phyloP scores from a whole-genome alignment of 2,888 invertebrate species.

The Drosophila borealis region DNA sequence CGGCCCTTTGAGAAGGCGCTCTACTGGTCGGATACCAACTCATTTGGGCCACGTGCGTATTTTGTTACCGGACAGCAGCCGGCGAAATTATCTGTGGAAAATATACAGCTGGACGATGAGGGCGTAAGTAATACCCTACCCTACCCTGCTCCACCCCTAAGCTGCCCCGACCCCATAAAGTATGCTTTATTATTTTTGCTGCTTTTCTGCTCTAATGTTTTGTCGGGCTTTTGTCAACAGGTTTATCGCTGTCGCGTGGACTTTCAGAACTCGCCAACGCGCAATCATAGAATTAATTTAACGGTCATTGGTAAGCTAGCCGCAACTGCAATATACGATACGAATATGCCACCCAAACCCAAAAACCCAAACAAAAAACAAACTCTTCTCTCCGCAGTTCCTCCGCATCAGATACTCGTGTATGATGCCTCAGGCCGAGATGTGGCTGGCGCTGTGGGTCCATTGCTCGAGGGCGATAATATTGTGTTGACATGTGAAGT shows the following conservation, averaged over 20 bases:
- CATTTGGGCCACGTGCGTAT: conserved; percentile 94
- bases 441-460: conserved; percentile 92
- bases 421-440: conserved; percentile 94
- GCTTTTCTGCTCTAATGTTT: conserved; percentile 33
- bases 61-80: conserved; percentile 93
- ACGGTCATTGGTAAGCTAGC: conserved; percentile 93
- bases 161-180: conserved; percentile 4
- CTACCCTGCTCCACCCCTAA: too few species aligned
- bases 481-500: conserved; percentile 94
- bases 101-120: conserved; percentile 94
- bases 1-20: conserved; percentile 92
- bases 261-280: conserved; percentile 94
- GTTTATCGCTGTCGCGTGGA: conserved; percentile 95
- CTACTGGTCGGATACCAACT: conserved; percentile 93
- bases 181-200: conserved; percentile 9
- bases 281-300: conserved; percentile 94
- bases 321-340: conserved; percentile 45
- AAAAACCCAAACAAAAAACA: too few species aligned
- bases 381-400: conserved; percentile 87
- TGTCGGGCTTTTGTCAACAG: conserved; percentile 61
- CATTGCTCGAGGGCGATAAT: conserved; percentile 92
- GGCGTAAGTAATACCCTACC: conserved; percentile 86
- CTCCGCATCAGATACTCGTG: conserved; percentile 93
- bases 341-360: too few species aligned
- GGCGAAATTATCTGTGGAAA: conserved; percentile 92